phyloP scores from a whole-genome alignment of 2,113 vertebrate species.

The Progne subis region DNA sequence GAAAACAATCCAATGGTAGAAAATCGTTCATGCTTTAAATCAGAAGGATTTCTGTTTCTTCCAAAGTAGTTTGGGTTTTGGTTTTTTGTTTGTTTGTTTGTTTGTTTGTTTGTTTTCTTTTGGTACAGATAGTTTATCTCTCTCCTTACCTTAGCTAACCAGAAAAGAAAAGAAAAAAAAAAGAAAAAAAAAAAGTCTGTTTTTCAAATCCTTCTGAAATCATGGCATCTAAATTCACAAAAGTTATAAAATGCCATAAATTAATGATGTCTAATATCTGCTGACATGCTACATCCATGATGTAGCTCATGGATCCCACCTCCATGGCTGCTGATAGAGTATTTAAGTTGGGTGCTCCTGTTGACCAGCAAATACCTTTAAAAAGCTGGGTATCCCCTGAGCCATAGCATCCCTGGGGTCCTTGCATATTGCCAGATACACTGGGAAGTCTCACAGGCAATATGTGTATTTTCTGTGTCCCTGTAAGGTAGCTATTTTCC shows the following conservation, averaged over 20 bases:
- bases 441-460: background rate
- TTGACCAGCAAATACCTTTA: background rate
- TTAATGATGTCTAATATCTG: background rate
- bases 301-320: background rate
- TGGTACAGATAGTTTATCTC: background rate
- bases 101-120: background rate
- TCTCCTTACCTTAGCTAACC: background rate
- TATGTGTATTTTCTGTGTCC: background rate
- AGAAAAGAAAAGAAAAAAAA: background rate
- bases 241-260: background rate
- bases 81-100: too few relatives aligned
- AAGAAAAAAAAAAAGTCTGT: background rate
- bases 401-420: rapidly evolving
- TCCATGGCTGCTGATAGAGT: background rate
- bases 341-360: background rate
- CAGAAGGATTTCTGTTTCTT: background rate
- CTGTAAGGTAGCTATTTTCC: background rate
- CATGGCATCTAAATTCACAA: background rate
- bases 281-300: background rate
- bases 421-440: background rate
- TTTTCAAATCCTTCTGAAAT: background rate
- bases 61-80: rapidly evolving
- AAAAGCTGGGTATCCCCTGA: background rate
- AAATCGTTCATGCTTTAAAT: background rate
- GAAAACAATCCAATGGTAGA: background rate